These are phyloP conservation scores for Tethya wilhelma DNA, from an alignment of 37 sponge, comb jelly and placozoan genomes.

Conservation along the genomic window DNA sequence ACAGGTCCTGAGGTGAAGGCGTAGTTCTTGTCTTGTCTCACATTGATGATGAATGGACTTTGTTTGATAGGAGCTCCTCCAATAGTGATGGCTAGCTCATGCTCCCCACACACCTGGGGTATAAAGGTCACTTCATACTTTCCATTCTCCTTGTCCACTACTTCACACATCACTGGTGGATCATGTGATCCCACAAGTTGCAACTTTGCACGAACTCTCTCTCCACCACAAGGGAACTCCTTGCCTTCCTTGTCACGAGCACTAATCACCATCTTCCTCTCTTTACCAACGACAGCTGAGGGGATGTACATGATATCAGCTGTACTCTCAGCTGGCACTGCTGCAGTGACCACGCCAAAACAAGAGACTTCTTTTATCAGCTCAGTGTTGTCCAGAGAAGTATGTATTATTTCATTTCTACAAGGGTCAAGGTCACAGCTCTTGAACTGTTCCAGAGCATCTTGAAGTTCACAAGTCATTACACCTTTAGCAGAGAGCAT, in stretches of 20 bases:
- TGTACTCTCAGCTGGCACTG: not conserved
- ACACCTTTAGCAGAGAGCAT: constrained; percentile 21
- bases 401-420: not conserved
- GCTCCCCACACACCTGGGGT: constrained; percentile 13
- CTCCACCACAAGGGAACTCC: constrained; percentile 18
- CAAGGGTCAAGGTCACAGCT: not conserved
- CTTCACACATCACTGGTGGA: not conserved
- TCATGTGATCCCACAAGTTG: not conserved
- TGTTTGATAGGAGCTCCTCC: not conserved
- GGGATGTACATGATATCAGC: not conserved
- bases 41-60: constrained; percentile 23
- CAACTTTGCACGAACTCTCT: not conserved
- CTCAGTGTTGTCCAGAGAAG: not conserved
- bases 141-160: constrained; percentile 20
- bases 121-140: constrained; percentile 17
- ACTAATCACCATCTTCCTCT: constrained; percentile 10
- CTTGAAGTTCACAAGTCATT: not conserved
- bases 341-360: constrained; percentile 19
- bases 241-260: constrained; percentile 13
- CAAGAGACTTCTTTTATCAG: not conserved
- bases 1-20: not conserved
- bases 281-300: not conserved
- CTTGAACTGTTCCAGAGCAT: not conserved
- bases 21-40: constrained; percentile 12
- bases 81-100: constrained; percentile 29